Evolutionary conservation across 1,140 invertebrate species (phyloP).

Genomic region (Rhyacophila brunnea): DNA sequence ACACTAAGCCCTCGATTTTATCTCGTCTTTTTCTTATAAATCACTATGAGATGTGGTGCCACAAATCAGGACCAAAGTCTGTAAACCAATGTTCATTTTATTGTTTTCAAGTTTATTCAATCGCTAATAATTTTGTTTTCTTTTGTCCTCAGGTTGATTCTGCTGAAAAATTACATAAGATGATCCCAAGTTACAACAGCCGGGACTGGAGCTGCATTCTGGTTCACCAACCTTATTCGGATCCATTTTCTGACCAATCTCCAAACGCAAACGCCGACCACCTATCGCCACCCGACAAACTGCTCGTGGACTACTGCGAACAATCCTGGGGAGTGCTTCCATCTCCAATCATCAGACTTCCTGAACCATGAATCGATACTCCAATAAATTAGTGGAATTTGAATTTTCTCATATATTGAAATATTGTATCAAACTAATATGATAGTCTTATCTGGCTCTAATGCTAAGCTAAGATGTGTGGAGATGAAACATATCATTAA

Average conservation of each 20-base stretch:
- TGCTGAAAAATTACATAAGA: conserved; percentile 52
- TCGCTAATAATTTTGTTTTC: conserved; percentile 11
- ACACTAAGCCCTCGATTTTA: no score
- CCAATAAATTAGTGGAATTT: not conserved
- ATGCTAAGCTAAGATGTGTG: no score
- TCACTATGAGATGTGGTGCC: no score
- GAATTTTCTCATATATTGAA: not conserved
- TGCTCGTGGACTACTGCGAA: conserved; percentile 58
- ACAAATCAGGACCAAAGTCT: no score
- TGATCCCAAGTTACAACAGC: conserved; percentile 47
- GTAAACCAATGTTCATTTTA: conserved; percentile 2
- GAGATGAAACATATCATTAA: no score
- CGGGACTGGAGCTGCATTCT: conserved; percentile 57
- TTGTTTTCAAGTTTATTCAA: not conserved
- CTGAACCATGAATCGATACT: conserved; percentile 50
- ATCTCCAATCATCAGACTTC: conserved; percentile 56
- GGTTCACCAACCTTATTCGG: conserved; percentile 51
- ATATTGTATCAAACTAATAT: not conserved
- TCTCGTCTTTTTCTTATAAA: not conserved
- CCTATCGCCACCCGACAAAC: conserved; percentile 50
- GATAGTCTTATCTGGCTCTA: no score
- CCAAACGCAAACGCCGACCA: conserved; percentile 47
- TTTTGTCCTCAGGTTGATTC: conserved; percentile 53
- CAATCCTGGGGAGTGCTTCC: conserved; percentile 54
- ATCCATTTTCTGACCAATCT: conserved; percentile 47